Conservation (phyloP, 2,797 vertebrate species). For the Propithecus deckenii region DNA sequence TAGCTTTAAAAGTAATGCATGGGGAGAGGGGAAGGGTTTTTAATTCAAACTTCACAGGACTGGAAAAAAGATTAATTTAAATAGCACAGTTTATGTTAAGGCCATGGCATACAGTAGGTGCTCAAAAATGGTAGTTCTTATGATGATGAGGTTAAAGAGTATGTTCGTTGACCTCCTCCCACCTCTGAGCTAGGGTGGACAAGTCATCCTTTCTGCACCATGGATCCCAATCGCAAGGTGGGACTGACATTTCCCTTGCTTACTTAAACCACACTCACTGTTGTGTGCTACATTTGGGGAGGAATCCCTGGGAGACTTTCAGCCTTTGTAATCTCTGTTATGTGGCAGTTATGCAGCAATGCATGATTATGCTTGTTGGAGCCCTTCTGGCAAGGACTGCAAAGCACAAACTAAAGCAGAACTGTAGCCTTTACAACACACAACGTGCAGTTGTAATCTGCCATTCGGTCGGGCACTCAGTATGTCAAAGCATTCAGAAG, state of each 20-base stretch:
- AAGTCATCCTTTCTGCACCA: neutral
- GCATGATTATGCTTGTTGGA: neutral
- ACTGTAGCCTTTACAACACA: neutral
- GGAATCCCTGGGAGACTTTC: neutral
- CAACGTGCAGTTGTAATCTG: neutral
- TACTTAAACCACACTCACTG: neutral
- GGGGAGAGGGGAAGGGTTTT: neutral
- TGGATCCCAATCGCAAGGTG: rapidly evolving
- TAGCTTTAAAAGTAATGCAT: neutral
- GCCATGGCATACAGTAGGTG: neutral
- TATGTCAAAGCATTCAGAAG: neutral
- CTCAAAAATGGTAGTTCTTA: neutral
- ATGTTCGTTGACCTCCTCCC: neutral
- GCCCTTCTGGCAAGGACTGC: neutral
- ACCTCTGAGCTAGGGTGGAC: neutral
- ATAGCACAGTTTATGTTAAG: neutral
- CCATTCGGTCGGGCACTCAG: neutral
- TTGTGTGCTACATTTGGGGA: neutral
- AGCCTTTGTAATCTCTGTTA: neutral
- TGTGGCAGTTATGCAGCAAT: neutral
- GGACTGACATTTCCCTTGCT: neutral
- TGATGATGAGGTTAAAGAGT: neutral
- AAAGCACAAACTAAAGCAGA: neutral
- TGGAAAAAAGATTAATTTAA: neutral
- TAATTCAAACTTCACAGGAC: neutral